phyloP scores from a whole-genome alignment of 2,797 vertebrate species.

The Limosa lapponica region DNA sequence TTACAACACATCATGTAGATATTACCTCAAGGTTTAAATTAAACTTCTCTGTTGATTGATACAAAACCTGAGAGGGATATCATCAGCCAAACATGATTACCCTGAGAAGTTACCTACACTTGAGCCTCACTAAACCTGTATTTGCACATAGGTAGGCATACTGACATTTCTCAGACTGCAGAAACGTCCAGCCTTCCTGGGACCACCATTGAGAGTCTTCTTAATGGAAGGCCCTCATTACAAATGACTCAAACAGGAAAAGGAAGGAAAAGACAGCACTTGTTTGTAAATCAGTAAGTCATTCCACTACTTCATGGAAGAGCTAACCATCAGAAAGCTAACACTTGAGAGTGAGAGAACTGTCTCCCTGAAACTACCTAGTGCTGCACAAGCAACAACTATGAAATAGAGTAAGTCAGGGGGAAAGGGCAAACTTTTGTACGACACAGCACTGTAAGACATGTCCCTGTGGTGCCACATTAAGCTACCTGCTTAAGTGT shows the following conservation, averaged over 20 bases:
- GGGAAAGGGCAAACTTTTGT: not conserved
- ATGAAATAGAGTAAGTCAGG: fast-evolving
- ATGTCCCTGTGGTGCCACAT: not conserved
- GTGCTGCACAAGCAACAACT: not conserved
- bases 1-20: not conserved
- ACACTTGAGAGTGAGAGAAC: not conserved
- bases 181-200: not conserved
- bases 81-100: not conserved
- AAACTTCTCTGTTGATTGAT: not conserved
- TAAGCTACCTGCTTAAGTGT: not conserved
- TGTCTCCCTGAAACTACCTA: not conserved
- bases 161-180: not conserved
- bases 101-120: not conserved
- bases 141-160: not conserved
- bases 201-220: not conserved
- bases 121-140: not conserved
- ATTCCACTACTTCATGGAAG: not conserved
- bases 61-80: not conserved
- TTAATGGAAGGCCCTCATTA: not conserved
- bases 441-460: not conserved
- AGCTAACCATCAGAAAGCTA: not conserved
- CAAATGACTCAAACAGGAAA: not conserved
- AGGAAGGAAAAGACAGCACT: not conserved
- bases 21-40: not conserved
- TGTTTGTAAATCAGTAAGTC: not conserved